A percentile compares a stretch with the other conserved stretches of the same genome.
Conservation (phyloP, 2,113 vertebrate species). For the Dipodomys ordii region DNA sequence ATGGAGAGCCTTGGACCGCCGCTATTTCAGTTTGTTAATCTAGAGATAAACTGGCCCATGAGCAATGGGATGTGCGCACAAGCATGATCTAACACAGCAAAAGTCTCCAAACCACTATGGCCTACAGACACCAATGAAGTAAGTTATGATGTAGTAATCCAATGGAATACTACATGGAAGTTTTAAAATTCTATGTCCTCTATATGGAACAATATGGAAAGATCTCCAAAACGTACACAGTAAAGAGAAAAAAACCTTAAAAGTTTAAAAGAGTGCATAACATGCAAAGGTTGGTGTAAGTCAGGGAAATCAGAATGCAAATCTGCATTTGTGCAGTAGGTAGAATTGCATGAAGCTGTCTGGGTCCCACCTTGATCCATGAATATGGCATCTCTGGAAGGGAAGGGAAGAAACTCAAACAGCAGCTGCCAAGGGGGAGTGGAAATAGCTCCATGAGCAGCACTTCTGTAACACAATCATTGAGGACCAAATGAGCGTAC, state of each 20-base stretch:
- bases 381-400: background rate
- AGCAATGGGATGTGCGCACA: background rate
- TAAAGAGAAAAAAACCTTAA: background rate
- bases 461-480: background rate
- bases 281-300: background rate
- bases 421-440: background rate
- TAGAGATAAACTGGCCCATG: background rate
- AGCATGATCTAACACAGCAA: background rate
- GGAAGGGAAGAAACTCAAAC: background rate
- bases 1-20: background rate
- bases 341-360: background rate
- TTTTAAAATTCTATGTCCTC: background rate
- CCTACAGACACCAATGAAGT: background rate
- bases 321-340: background rate
- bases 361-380: background rate
- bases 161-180: fast-evolving
- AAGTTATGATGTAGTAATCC: background rate
- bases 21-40: background rate
- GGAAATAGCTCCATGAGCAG: background rate
- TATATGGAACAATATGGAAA: background rate
- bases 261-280: background rate
- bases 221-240: background rate
- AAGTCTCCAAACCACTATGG: background rate
- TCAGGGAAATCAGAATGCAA: background rate
- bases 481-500: background rate